phyloP scores from a whole-genome alignment of 2,113 vertebrate species.

The Ariopsis seemanni region DNA sequence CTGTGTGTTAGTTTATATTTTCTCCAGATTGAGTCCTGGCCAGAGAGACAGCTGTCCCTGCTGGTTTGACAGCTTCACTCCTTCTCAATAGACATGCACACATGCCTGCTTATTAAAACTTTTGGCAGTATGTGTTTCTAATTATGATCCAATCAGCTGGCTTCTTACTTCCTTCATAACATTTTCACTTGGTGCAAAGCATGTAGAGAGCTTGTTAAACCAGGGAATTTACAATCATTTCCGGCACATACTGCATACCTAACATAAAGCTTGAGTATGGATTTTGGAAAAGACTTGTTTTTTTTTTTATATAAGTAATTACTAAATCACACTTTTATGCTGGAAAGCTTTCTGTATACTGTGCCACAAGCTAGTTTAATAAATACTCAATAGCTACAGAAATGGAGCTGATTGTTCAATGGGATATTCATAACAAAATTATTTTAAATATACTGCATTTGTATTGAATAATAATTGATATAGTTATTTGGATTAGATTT shows the following conservation, averaged over 20 bases:
- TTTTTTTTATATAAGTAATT: not conserved
- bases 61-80: slow-evolving; percentile 32
- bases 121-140: slow-evolving; percentile 43
- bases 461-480: not conserved
- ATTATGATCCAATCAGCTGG: slow-evolving; percentile 41
- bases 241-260: not conserved
- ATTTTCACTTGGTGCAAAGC: slow-evolving; percentile 42
- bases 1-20: not conserved
- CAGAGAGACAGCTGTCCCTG: slow-evolving; percentile 24
- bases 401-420: not conserved
- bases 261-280: not conserved
- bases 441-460: not conserved
- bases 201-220: slow-evolving; percentile 42
- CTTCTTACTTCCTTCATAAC: slow-evolving; percentile 38
- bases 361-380: not conserved
- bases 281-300: not conserved
- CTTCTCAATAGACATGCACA: slow-evolving; percentile 21
- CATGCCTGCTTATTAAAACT: slow-evolving; percentile 48
- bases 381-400: not conserved
- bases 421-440: not conserved
- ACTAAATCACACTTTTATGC: not conserved
- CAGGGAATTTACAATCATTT: slow-evolving; percentile 28
- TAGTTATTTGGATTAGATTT: not conserved
- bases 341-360: not conserved
- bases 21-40: not conserved